Evolutionary conservation across 2,888 invertebrate species (phyloP).

Genomic region (Spialia ferax): DNA sequence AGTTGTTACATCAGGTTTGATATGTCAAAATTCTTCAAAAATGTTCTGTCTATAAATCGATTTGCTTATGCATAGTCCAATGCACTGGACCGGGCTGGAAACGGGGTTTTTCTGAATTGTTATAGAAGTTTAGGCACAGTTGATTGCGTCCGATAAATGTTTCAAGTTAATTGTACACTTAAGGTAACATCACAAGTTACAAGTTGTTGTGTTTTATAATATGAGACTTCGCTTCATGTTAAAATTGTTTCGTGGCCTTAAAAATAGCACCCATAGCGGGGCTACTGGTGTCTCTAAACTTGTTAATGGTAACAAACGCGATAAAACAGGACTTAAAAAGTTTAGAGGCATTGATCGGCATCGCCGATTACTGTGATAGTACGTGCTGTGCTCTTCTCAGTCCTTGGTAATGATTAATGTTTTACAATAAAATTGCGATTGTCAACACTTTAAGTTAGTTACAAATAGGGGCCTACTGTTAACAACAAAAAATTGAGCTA

Average conservation of each 20-base stretch:
- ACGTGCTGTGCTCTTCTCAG: constrained; percentile 79
- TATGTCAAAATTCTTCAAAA: background rate
- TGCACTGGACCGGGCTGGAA: background rate
- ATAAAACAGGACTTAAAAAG: constrained; percentile 40
- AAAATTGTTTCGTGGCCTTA: constrained; percentile 84
- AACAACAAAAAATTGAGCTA: constrained; percentile 61
- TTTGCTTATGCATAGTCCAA: background rate
- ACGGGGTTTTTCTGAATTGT: constrained; percentile 22
- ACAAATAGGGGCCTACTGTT: constrained; percentile 69
- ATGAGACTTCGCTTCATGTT: constrained; percentile 72
- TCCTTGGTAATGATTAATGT: constrained; percentile 51
- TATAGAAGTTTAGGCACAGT: constrained; percentile 58
- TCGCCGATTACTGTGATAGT: constrained; percentile 81
- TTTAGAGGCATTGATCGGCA: constrained; percentile 60
- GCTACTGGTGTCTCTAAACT: constrained; percentile 62
- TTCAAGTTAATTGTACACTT: constrained; percentile 25
- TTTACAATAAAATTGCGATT: constrained; percentile 40
- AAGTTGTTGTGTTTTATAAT: constrained; percentile 61
- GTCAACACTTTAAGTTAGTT: constrained; percentile 46
- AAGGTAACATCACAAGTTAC: constrained; percentile 57
- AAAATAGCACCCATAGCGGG: constrained; percentile 72
- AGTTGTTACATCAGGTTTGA: background rate
- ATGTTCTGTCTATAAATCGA: constrained; percentile 40
- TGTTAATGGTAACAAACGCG: constrained; percentile 45
- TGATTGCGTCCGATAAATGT: constrained; percentile 66